These are phyloP conservation scores for Dilophus febrilis DNA, from an alignment of 2,888 invertebrate genomes.

Conservation along the genomic window DNA sequence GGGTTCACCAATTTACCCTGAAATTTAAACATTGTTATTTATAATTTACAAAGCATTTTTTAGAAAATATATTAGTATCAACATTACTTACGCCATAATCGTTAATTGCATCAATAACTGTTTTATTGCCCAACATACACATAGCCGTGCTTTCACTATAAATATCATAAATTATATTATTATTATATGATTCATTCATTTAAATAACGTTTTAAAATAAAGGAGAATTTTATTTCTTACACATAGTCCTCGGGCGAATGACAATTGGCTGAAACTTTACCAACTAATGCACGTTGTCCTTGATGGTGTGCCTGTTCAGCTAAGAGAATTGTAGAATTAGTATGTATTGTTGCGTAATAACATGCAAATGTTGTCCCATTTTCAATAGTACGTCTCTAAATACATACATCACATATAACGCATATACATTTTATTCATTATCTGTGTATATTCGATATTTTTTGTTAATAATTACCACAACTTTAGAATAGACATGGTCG, in stretches of 20 bases:
- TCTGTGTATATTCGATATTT: neutral
- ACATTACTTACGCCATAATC: too few relatives aligned
- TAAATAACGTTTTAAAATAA: constrained; percentile 1
- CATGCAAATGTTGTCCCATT: constrained; percentile 80
- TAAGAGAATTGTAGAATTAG: constrained; percentile 49
- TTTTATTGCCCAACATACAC: too few relatives aligned
- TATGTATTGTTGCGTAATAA: constrained; percentile 69
- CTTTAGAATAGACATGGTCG: constrained; percentile 47
- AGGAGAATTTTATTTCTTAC: constrained; percentile 15
- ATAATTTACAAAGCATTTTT: too few relatives aligned
- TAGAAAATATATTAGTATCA: too few relatives aligned
- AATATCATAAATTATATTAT: constrained; percentile 32
- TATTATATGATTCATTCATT: neutral
- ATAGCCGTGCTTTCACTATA: constrained; percentile 45
- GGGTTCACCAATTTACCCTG: constrained; percentile 56
- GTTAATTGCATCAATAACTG: too few relatives aligned
- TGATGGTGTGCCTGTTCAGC: constrained; percentile 45
- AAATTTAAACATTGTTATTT: constrained; percentile 19
- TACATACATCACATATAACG: too few relatives aligned
- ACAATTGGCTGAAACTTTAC: constrained; percentile 47
- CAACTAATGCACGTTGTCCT: constrained; percentile 70
- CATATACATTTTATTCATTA: constrained; percentile 1
- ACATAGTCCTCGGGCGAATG: constrained; percentile 25
- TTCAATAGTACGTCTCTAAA: constrained; percentile 50
- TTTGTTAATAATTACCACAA: constrained; percentile 47